These are phyloP conservation scores for Ormyrus rosae DNA, from an alignment of 2,888 invertebrate genomes.

Conservation along the genomic window DNA sequence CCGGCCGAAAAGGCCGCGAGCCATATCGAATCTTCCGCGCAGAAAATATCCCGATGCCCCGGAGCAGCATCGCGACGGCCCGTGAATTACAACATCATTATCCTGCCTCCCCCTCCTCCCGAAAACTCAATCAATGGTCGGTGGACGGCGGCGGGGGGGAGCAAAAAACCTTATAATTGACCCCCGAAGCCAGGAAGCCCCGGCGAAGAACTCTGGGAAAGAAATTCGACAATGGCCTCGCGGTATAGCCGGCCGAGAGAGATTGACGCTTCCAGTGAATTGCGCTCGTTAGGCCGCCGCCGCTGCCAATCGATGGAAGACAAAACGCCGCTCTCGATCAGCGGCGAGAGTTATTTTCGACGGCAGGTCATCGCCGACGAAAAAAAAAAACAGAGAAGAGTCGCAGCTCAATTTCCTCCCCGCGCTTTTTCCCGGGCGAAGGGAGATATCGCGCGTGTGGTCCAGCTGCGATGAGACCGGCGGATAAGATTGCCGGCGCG, in stretches of 20 bases:
- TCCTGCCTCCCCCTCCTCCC: neutral
- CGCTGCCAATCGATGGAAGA: neutral
- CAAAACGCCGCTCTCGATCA: constrained; percentile 34
- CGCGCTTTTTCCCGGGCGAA: too few species aligned
- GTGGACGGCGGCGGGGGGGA: too few species aligned
- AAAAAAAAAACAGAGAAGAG: too few species aligned
- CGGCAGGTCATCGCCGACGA: neutral
- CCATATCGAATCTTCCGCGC: too few species aligned
- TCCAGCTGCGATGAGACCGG: too few species aligned
- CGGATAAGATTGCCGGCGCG: too few species aligned
- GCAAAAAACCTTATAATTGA: neutral
- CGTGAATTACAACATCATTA: neutral
- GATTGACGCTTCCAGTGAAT: neutral
- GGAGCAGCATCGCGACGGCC: too few species aligned
- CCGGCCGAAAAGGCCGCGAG: too few species aligned
- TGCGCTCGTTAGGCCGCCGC: constrained; percentile 7
- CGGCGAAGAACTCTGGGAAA: neutral
- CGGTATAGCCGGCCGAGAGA: neutral
- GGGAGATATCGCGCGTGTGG: too few species aligned
- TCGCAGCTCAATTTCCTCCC: too few species aligned
- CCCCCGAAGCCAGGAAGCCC: neutral
- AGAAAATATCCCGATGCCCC: too few species aligned
- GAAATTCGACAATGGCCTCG: constrained; percentile 17
- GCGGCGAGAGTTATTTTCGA: constrained; percentile 11
- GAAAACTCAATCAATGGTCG: neutral